These are phyloP conservation scores for Eriocheir sinensis DNA, from an alignment of 1,140 invertebrate species.

Conservation along the genomic window DNA sequence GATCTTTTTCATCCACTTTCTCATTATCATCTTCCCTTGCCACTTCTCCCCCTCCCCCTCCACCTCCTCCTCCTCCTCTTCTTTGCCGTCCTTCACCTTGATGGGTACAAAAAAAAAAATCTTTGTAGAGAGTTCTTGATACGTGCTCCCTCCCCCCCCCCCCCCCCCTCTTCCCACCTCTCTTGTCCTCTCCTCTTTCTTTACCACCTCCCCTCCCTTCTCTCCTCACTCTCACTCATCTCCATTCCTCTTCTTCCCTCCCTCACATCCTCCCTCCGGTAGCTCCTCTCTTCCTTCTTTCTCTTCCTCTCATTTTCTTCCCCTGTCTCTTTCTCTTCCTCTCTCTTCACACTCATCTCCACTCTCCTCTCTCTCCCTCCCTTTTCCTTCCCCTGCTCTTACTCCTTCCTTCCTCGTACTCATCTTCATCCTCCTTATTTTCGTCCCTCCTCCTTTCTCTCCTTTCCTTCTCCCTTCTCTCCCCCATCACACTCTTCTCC, in stretches of 20 bases:
- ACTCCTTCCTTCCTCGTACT: not conserved
- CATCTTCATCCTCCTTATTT: not conserved
- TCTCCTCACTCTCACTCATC: not conserved
- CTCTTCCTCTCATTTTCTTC: not conserved
- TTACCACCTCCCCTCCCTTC: not conserved
- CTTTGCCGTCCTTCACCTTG: not conserved
- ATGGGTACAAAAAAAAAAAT: too few relatives aligned
- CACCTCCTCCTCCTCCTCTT: not conserved
- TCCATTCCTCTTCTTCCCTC: not conserved
- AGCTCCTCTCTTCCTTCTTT: not conserved
- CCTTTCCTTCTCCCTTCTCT: not conserved
- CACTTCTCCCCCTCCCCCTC: too few relatives aligned
- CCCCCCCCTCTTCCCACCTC: not conserved
- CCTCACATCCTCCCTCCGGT: not conserved
- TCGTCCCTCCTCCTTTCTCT: not conserved
- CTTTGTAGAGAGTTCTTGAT: not conserved
- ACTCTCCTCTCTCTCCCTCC: not conserved
- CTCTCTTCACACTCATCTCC: not conserved
- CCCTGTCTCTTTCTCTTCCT: not conserved
- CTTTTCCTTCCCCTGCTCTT: not conserved
- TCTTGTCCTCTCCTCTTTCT: not conserved
- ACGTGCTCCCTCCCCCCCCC: not conserved
- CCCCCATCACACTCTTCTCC: not conserved
- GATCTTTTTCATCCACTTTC: too few relatives aligned
- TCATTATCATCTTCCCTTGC: too few relatives aligned